Evolutionary conservation across 2,888 invertebrate genomes (phyloP), one percentile per base, ranked within the genome.

Genomic region (Alentia gelatinosa): DNA sequence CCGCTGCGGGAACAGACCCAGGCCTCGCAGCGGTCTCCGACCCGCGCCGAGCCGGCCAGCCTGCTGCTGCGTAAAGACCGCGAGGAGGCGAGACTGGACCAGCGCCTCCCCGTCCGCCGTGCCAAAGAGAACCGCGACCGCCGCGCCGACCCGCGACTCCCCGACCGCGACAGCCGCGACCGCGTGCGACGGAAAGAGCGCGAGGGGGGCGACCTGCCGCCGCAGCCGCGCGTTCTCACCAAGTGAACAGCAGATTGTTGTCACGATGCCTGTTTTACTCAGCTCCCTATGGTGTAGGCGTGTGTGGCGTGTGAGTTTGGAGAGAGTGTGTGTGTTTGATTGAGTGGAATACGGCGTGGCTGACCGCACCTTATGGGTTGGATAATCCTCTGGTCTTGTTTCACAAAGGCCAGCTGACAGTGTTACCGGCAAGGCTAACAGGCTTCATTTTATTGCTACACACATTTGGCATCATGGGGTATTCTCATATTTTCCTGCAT

Each of bases 121-220:
- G 97, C 99, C 98, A 96, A 99, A 98, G 93, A 99, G 96, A 94
- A 99, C 98, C 97, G 99, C 94, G 96, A 96, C 96, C 88, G 92
- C 15, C 92, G 92, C 40, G 92, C 40, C 1, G 56, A 47, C n/a
- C 39, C 50, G 33, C 56, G 63, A 23, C 50, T 26, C 33, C 86
- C 86, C 0, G 86, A 86, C 0, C 86, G 86, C 30, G 86, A 86
- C 30, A 47, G 86, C 50, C 35, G 83, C 3, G 83, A 83, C 83
- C 47, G 47, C 12, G 42, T 86, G 47, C 42, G 86, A 19, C 86
- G 86, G 86, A 86, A 50, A 19, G 47, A n/a, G 19, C 86, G n/a
- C 40, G 35, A 35, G 9, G 83, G 33, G 40, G 83, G 30, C 1
- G 86, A 47, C 12, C 37, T 37, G 37, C 37, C 79, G 12, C 42